These are phyloP conservation scores for Manis javanica DNA, from an alignment of 2,797 vertebrate genomes.

Conservation along the genomic window DNA sequence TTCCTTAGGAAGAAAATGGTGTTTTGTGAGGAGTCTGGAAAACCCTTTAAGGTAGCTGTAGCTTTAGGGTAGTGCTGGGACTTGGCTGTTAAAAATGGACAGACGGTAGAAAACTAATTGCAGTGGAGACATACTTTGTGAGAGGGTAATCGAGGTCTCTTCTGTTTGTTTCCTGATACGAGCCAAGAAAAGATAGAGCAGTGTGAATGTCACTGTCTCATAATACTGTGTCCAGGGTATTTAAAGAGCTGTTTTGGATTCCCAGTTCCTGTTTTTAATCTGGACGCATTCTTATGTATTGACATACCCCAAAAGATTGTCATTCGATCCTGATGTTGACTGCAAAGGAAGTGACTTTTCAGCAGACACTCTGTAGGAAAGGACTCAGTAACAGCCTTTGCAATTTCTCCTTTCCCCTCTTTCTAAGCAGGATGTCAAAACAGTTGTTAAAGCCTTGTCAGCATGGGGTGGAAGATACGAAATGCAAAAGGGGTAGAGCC, in stretches of 20 bases:
- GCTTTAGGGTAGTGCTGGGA: not conserved
- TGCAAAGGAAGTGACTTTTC: conserved; percentile 60
- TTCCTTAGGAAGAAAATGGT: not conserved
- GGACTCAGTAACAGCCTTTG: conserved; percentile 27
- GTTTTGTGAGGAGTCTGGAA: conserved; percentile 23
- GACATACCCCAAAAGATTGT: conserved; percentile 37
- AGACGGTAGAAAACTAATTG: not conserved
- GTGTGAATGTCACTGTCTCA: not conserved
- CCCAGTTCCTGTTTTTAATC: conserved; percentile 54
- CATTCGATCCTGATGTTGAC: conserved; percentile 48
- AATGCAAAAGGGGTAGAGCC: not conserved
- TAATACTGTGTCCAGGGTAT: not conserved
- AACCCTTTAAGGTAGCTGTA: not conserved
- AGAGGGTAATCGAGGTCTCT: conserved; percentile 8
- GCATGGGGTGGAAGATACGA: not conserved
- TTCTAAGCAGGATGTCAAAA: conserved; percentile 62
- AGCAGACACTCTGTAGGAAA: not conserved
- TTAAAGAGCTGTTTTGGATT: conserved; percentile 59
- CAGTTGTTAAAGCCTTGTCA: conserved; percentile 11
- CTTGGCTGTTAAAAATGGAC: not conserved
- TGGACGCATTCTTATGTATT: conserved; percentile 31
- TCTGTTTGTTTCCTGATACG: conserved; percentile 53
- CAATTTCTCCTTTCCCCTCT: conserved; percentile 23
- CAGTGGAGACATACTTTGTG: not conserved
- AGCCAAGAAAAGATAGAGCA: not conserved